Evolutionary conservation across 2,888 invertebrate species (phyloP), one percentile per base, ranked within the genome.

Genomic region (Erynnis tages): DNA sequence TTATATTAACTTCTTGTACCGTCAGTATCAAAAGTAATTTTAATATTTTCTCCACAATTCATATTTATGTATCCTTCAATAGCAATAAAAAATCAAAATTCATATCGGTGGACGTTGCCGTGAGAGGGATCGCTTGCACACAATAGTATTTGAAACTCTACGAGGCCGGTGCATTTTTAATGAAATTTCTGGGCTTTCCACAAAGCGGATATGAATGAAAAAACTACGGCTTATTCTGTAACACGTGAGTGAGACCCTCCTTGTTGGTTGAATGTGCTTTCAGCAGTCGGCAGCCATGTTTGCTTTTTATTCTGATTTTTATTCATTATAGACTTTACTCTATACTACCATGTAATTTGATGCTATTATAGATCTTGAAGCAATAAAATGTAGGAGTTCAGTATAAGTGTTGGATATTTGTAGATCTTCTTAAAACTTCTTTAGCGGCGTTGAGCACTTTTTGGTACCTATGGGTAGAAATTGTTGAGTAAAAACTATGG

Each of bases 151-250:
- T 48, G 53, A 57, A 58, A 61, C 56, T 63, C 56, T 50, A 59
- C 49, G 40, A 37, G 60, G 58, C 59, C 65, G 65, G 69, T 73
- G 76, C 69, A 73, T 74, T 81, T 50, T 81, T 80, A 80, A 83
- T 82, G 78, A 80, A 83, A 83, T 83, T 77, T 81, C 75, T 73
- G 73, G 74, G 80, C 73, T 80, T 74, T 77, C 76, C 82, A 74
- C 80, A 78, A 78, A 79, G 75, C 73, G 73, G 73, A 71, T 74
- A 67, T 72, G 71, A 74, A 76, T 75, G 71, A 75, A 81, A 81
- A 76, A 76, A 71, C 58, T 67, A 65, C 65, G 65, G 62, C 67
- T 66, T 68, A 74, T 74, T 73, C 67, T 67, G 71, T 66, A 70
- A 69, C 69, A 72, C 67, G 66, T 55, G 67, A 56, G 57, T 53